A percentile compares a stretch with the other conserved stretches of the same genome.
These are phyloP conservation scores for Melanitta fusca DNA, from an alignment of 2,797 vertebrate species.

Conservation along the genomic window DNA sequence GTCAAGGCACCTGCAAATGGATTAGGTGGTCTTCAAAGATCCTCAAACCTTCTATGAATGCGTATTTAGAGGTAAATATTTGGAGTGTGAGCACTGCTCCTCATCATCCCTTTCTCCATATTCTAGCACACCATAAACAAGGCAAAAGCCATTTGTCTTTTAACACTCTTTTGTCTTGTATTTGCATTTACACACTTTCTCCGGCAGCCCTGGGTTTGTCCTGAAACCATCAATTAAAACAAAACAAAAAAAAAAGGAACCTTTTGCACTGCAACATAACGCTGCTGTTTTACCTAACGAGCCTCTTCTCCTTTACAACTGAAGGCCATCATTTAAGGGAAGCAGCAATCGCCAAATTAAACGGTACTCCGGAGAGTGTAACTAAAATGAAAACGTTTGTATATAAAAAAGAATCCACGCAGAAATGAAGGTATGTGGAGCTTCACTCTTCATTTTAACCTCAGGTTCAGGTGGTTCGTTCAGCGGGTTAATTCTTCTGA, in stretches of 20 bases:
- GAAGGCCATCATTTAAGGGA: background rate
- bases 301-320: background rate
- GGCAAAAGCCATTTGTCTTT: background rate
- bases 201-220: background rate
- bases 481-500: background rate
- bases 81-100: background rate
- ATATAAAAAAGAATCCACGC: rapidly evolving
- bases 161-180: background rate
- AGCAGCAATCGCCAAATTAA: background rate
- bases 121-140: background rate
- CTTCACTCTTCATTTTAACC: background rate
- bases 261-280: background rate
- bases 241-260: background rate
- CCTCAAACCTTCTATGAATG: too few relatives aligned
- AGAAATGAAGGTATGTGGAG: background rate
- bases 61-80: background rate
- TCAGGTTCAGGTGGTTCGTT: background rate
- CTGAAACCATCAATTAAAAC: background rate
- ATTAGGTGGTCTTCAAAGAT: background rate
- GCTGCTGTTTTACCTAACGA: background rate
- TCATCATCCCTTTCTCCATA: background rate
- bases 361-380: background rate
- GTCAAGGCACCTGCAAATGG: rapidly evolving
- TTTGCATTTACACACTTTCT: background rate
- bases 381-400: background rate